phyloP scores from a whole-genome alignment of 1,140 invertebrate species.

The Heliconius himera region DNA sequence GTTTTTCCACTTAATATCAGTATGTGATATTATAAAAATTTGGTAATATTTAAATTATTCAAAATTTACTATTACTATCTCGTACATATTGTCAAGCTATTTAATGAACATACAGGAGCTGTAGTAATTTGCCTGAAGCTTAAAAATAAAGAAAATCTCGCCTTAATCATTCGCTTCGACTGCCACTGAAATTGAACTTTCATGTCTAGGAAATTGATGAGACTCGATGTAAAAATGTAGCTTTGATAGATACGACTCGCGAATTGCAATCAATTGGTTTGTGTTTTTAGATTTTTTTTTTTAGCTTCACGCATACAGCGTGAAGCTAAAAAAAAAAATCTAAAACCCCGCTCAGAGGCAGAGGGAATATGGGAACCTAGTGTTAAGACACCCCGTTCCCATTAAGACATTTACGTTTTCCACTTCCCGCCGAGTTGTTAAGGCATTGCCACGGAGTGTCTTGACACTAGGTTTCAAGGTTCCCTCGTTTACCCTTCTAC shows the following conservation, averaged over 20 bases:
- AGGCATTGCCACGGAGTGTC: too few relatives aligned
- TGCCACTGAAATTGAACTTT: constrained; percentile 48
- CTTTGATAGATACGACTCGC: constrained; percentile 10
- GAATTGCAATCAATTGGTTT: constrained; percentile 24
- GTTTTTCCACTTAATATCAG: too few relatives aligned
- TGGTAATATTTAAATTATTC: too few relatives aligned
- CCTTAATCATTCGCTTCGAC: constrained; percentile 48
- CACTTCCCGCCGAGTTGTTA: too few relatives aligned
- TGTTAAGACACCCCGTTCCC: too few relatives aligned
- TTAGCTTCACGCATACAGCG: not conserved
- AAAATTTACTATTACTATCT: not conserved
- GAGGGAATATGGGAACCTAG: too few relatives aligned
- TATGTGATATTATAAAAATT: too few relatives aligned
- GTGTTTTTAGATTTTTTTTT: not conserved
- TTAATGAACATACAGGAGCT: not conserved
- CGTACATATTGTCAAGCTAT: not conserved
- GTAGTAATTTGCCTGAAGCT: constrained; percentile 3
- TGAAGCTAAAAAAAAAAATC: too few relatives aligned
- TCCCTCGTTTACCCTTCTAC: not conserved
- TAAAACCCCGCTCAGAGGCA: too few relatives aligned
- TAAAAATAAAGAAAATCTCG: constrained; percentile 40
- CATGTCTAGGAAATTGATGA: constrained; percentile 47
- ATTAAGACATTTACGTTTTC: too few relatives aligned
- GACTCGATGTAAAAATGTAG: constrained; percentile 41
- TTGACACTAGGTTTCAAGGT: not conserved